These are phyloP conservation scores for Papilio machaon DNA, from an alignment of 1,140 invertebrate genomes.

Conservation along the genomic window DNA sequence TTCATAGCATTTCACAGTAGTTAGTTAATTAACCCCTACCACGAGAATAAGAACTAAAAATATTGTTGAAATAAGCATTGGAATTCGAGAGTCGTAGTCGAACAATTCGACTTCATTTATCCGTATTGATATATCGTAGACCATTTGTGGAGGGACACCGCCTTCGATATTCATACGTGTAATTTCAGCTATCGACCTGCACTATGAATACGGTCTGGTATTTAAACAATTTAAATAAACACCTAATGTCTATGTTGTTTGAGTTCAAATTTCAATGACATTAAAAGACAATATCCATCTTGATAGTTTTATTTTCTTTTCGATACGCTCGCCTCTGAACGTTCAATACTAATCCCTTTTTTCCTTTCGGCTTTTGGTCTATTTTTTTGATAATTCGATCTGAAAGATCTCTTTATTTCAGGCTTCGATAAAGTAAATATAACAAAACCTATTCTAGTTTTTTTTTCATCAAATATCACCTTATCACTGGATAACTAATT, in stretches of 20 bases:
- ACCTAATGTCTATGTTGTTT: neutral
- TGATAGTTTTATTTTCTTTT: slow-evolving; percentile 26
- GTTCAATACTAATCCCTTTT: neutral
- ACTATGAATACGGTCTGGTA: slow-evolving; percentile 13
- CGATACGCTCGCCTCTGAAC: neutral
- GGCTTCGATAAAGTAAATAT: neutral
- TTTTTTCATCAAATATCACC: neutral
- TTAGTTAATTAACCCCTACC: neutral
- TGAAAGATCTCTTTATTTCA: slow-evolving; percentile 3
- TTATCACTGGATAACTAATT: neutral
- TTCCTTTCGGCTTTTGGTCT: slow-evolving; percentile 14
- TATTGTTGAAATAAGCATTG: neutral
- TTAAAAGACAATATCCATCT: slow-evolving; percentile 21
- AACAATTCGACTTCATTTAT: slow-evolving; percentile 32
- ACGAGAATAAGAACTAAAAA: neutral
- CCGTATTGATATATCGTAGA: slow-evolving; percentile 29
- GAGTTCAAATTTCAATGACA: slow-evolving; percentile 17
- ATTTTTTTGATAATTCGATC: slow-evolving; percentile 26
- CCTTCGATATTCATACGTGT: slow-evolving; percentile 32
- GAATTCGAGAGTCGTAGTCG: slow-evolving; percentile 4
- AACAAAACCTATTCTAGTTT: neutral
- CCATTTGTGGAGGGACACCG: slow-evolving; percentile 24
- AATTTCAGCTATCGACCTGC: slow-evolving; percentile 34
- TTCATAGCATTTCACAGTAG: too few relatives aligned
- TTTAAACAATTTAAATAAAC: slow-evolving; percentile 2